A percentile compares a stretch with the other conserved stretches of the same genome.
These are phyloP conservation scores for Brachyptera putata DNA, from an alignment of 2,888 invertebrate species.

Conservation along the genomic window DNA sequence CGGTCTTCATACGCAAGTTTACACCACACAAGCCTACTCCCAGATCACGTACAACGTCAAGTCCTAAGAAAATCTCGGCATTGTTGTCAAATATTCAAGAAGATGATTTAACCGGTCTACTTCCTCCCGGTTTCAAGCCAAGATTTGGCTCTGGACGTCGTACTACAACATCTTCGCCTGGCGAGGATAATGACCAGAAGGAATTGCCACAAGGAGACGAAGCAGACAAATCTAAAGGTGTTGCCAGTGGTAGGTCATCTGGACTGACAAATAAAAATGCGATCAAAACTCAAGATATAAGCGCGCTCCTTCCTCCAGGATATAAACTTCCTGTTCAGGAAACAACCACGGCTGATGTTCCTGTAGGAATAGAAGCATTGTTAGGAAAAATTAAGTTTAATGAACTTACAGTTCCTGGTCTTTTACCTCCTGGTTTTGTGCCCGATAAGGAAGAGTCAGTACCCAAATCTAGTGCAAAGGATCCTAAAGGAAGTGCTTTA, in stretches of 20 bases:
- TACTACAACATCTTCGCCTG: constrained; percentile 29
- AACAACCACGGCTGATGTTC: constrained; percentile 5
- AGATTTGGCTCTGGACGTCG: constrained; percentile 35
- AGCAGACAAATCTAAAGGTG: constrained; percentile 50
- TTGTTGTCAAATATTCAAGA: constrained; percentile 41
- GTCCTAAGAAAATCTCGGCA: constrained; percentile 34
- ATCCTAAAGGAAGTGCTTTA: constrained; percentile 27
- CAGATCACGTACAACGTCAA: constrained; percentile 34
- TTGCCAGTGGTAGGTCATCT: constrained; percentile 50
- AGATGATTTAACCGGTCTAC: constrained; percentile 57
- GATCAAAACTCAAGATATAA: constrained; percentile 54
- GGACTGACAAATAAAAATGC: constrained; percentile 44
- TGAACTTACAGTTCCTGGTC: constrained; percentile 31
- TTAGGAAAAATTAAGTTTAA: constrained; percentile 21
- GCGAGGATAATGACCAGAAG: not conserved
- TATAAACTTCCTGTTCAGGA: constrained; percentile 51
- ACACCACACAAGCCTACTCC: constrained; percentile 33
- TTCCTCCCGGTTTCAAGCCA: constrained; percentile 58
- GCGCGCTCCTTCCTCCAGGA: constrained; percentile 62
- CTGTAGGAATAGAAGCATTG: constrained; percentile 11
- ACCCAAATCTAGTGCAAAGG: too few species aligned
- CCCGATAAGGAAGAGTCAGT: constrained; percentile 13
- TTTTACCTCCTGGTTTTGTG: constrained; percentile 37
- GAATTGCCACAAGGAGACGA: constrained; percentile 26
- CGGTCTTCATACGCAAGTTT: constrained; percentile 37